Conservation (phyloP, 2,888 invertebrate species). For the Phytoseiulus persimilis region DNA sequence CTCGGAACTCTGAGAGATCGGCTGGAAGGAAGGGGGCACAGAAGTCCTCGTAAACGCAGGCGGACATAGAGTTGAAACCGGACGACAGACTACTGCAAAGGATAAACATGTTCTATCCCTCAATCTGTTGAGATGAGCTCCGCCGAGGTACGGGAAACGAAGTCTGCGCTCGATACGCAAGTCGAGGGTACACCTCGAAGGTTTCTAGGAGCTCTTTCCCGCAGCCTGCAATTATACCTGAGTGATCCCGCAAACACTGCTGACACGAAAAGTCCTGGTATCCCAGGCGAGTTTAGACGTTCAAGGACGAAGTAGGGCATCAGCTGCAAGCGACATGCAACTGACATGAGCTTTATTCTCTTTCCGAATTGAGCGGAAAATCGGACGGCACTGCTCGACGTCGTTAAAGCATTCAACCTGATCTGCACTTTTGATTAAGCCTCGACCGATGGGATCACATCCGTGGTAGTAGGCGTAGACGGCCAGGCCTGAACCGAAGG, state of each 20-base stretch:
- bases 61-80: slow-evolving; percentile 27
- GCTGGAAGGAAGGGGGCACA: background rate
- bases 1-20: background rate
- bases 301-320: slow-evolving; percentile 33
- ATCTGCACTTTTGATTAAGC: slow-evolving; percentile 21
- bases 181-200: too few relatives aligned
- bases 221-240: background rate
- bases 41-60: slow-evolving; percentile 20
- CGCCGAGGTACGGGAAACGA: too few relatives aligned
- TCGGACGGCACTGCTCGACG: background rate
- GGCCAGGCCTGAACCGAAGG: background rate
- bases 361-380: background rate
- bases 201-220: background rate
- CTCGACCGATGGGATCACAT: slow-evolving; percentile 6
- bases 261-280: slow-evolving; percentile 23
- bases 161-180: too few relatives aligned
- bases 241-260: slow-evolving; percentile 26
- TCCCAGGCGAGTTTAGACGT: background rate
- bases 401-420: background rate
- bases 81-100: slow-evolving; percentile 14
- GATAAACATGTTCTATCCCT: too few relatives aligned
- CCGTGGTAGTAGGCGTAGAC: slow-evolving; percentile 24
- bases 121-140: too few relatives aligned
- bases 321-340: background rate
- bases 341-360: background rate